Evolutionary conservation across 2,797 vertebrate species (phyloP).

Genomic region (Ctenopoma kingsleyae): DNA sequence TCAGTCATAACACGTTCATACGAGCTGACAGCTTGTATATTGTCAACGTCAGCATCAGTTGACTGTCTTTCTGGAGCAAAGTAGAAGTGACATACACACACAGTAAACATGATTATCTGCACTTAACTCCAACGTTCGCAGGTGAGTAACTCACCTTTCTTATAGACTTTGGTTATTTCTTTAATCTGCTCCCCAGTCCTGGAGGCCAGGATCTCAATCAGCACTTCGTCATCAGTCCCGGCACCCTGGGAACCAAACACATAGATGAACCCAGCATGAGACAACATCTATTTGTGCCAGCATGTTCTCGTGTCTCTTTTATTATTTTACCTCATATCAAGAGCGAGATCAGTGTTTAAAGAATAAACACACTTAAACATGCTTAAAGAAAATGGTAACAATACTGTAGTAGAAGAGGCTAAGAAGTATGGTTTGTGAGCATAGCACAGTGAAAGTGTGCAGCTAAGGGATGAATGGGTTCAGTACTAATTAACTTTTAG

Average conservation of each 20-base stretch:
- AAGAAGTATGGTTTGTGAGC: neutral
- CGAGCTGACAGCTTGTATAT: too few relatives aligned
- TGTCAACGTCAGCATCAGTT: neutral
- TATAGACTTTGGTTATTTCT: slow-evolving; percentile 90
- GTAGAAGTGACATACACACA: too few relatives aligned
- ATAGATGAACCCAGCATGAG: slow-evolving; percentile 17
- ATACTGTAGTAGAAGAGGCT: neutral
- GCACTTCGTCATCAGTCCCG: slow-evolving; percentile 92
- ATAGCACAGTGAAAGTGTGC: neutral
- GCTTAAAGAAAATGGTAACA: neutral
- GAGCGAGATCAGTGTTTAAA: neutral
- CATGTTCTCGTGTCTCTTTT: too few relatives aligned
- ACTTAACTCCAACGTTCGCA: slow-evolving; percentile 1
- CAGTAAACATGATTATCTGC: slow-evolving; percentile 11
- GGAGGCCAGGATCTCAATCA: slow-evolving; percentile 95
- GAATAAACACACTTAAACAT: neutral
- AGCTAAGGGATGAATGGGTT: neutral
- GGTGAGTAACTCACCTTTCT: slow-evolving; percentile 86
- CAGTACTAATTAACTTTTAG: neutral
- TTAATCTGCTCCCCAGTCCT: slow-evolving; percentile 88
- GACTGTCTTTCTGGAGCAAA: too few relatives aligned
- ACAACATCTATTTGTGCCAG: neutral
- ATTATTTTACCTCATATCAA: too few relatives aligned
- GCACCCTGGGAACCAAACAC: slow-evolving; percentile 86
- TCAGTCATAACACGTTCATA: neutral